Percentiles rank a stretch among this genome's conserved stretches.
phyloP scores from a whole-genome alignment of 2,113 vertebrate genomes.

The Cololabis saira region DNA sequence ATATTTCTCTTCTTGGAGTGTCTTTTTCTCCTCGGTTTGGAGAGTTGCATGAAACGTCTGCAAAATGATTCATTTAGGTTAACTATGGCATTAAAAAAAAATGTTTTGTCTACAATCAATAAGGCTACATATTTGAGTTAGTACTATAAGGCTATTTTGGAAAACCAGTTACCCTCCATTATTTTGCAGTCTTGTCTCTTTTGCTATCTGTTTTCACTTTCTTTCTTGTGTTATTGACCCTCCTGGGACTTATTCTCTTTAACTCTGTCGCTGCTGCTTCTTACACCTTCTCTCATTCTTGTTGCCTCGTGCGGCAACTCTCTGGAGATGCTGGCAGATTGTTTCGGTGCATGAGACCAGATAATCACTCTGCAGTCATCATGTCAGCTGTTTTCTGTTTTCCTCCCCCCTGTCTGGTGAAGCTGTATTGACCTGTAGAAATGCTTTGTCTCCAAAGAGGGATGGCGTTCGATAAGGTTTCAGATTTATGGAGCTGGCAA shows the following conservation, averaged over 20 bases:
- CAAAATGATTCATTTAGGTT: constrained; percentile 20
- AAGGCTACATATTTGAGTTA: constrained; percentile 48
- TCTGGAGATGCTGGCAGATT: constrained; percentile 65
- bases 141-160: constrained; percentile 51
- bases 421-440: constrained; percentile 53
- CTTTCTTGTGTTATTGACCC: constrained; percentile 57
- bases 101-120: not conserved
- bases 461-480: constrained; percentile 32
- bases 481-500: constrained; percentile 13
- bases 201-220: constrained; percentile 45
- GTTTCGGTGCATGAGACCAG: constrained; percentile 70
- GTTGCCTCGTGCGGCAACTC: constrained; percentile 59
- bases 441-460: constrained; percentile 24
- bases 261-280: constrained; percentile 53
- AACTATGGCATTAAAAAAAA: too few species aligned
- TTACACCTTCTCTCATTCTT: constrained; percentile 65
- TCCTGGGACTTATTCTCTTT: constrained; percentile 60
- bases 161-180: constrained; percentile 54
- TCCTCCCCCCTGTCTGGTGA: constrained; percentile 30
- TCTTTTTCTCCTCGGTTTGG: constrained; percentile 1
- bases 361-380: constrained; percentile 72
- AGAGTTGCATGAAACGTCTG: constrained; percentile 13
- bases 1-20: constrained; percentile 5
- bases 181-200: constrained; percentile 36
- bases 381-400: constrained; percentile 46